phyloP scores from a whole-genome alignment of 2,113 vertebrate genomes.

The Lampris megalopsis region DNA sequence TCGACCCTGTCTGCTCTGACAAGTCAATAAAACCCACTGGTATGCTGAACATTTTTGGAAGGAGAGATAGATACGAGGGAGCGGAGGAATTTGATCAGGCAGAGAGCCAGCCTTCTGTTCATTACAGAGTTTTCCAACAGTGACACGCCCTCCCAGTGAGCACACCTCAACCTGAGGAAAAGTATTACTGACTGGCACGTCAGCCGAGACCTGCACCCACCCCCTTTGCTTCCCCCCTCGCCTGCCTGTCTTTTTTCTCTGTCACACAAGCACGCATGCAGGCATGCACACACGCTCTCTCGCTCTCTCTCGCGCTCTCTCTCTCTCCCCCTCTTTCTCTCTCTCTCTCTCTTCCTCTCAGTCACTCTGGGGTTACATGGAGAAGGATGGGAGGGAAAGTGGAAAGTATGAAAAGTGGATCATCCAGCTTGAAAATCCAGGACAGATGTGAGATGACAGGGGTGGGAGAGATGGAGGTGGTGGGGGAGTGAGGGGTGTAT shows the following conservation, averaged over 20 bases:
- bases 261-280: constrained; percentile 55
- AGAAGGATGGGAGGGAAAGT: constrained; percentile 53
- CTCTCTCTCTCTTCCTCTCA: constrained; percentile 24
- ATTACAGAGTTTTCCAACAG: constrained; percentile 66
- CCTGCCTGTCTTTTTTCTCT: constrained; percentile 50
- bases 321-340: constrained; percentile 16
- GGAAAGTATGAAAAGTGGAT: constrained; percentile 71
- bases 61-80: constrained; percentile 78
- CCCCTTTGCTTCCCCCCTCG: constrained; percentile 41
- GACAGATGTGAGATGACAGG: constrained; percentile 65
- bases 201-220: constrained; percentile 33
- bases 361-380: constrained; percentile 30
- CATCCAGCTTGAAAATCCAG: constrained; percentile 54
- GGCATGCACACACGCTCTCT: constrained; percentile 2
- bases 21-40: constrained; percentile 85
- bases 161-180: constrained; percentile 71
- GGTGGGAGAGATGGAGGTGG: constrained; percentile 36
- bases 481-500: constrained; percentile 22
- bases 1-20: constrained; percentile 80
- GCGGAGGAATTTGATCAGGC: constrained; percentile 82
- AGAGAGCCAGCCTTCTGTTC: constrained; percentile 75
- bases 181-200: constrained; percentile 68
- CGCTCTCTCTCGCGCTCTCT: constrained; percentile 14
- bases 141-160: constrained; percentile 67
- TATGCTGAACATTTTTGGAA: constrained; percentile 85